A percentile compares a stretch with the other conserved stretches of the same genome.
These are phyloP conservation scores for Sphyrna mokarran DNA, from an alignment of 2,113 vertebrate genomes.

Conservation along the genomic window DNA sequence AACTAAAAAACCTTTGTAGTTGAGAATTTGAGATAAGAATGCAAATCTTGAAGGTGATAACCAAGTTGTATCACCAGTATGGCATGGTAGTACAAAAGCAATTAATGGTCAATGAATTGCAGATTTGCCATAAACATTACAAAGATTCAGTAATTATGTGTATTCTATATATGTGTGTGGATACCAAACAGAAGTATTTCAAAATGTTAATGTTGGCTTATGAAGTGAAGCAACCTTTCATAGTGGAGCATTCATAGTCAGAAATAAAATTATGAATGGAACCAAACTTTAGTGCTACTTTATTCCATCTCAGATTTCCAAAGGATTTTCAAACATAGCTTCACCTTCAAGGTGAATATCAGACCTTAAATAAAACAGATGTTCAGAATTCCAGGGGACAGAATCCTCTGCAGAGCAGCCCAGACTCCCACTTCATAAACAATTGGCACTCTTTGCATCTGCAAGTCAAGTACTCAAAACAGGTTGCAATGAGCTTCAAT, in stretches of 20 bases:
- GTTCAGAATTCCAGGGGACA: neutral
- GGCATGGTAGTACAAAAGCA: too few species aligned
- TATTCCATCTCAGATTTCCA: neutral
- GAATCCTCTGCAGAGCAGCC: neutral
- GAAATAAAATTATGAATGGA: too few species aligned
- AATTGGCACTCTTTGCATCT: neutral
- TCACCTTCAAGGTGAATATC: neutral
- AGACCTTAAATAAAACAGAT: neutral
- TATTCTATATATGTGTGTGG: too few species aligned
- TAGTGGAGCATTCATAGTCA: too few species aligned
- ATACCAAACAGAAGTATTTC: too few species aligned
- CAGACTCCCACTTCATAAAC: neutral
- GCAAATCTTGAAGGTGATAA: neutral
- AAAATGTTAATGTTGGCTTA: too few species aligned
- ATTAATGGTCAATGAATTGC: too few species aligned
- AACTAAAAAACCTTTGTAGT: neutral
- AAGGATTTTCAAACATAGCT: neutral
- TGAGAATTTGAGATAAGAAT: neutral
- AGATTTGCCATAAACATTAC: too few species aligned
- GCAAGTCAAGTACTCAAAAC: neutral
- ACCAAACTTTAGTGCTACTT: too few species aligned
- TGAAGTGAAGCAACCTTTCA: too few species aligned
- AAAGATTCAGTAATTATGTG: too few species aligned
- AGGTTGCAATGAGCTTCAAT: neutral
- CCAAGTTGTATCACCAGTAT: neutral